These are phyloP conservation scores for Melanotaenia boesemani DNA, from an alignment of 2,797 vertebrate genomes.

Conservation along the genomic window DNA sequence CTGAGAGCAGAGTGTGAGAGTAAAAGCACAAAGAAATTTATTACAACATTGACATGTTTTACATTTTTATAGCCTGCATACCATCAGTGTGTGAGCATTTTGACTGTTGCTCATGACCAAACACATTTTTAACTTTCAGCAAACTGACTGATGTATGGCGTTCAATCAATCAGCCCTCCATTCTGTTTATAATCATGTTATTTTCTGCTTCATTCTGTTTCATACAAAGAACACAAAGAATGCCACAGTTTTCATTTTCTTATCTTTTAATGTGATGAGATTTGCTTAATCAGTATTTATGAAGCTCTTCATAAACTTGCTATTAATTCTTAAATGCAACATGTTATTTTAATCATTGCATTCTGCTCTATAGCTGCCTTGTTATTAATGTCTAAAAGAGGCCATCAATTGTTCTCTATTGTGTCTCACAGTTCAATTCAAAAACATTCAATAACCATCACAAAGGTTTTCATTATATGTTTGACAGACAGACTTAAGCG, in stretches of 20 bases:
- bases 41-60: not conserved
- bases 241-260: constrained; percentile 9
- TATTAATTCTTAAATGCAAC: constrained; percentile 46
- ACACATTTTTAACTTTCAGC: constrained; percentile 1
- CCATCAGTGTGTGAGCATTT: not conserved
- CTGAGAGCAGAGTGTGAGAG: no score
- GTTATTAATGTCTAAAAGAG: constrained; percentile 43
- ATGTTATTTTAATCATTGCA: constrained; percentile 39
- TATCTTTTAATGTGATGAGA: constrained; percentile 1
- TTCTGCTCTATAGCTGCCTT: constrained; percentile 42
- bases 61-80: not conserved
- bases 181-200: constrained; percentile 16
- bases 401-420: constrained; percentile 39
- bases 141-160: not conserved
- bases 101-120: not conserved
- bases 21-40: not conserved
- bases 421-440: constrained; percentile 41
- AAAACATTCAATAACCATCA: constrained; percentile 46
- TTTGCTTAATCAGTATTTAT: constrained; percentile 16
- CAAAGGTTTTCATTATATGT: constrained; percentile 40
- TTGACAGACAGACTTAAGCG: constrained; percentile 41
- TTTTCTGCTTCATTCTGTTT: not conserved
- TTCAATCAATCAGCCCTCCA: constrained; percentile 11
- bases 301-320: constrained; percentile 34
- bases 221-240: constrained; percentile 8